phyloP scores from a whole-genome alignment of 2,797 vertebrate species.

The Petrocephalus sullivani region DNA sequence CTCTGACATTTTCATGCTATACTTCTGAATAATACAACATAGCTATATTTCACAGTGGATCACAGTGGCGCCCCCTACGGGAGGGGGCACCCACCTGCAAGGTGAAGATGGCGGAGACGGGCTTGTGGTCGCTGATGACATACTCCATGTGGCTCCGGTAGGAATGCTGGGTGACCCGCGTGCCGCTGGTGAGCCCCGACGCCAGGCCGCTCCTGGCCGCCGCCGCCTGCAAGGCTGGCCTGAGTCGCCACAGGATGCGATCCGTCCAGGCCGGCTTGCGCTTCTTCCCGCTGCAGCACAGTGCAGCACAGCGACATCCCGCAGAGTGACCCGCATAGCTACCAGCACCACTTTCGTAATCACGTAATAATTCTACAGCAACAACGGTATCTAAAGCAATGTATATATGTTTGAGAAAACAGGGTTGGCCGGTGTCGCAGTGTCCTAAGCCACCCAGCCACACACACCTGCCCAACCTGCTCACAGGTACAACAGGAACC shows the following conservation, averaged over 20 bases:
- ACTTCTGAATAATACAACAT: not conserved
- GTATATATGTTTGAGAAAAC: not conserved
- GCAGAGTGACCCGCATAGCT: not conserved
- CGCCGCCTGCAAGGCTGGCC: slow-evolving; percentile 49
- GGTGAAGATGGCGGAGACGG: slow-evolving; percentile 87
- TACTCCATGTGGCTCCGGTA: slow-evolving; percentile 95
- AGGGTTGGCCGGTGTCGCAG: not conserved
- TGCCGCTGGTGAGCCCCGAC: slow-evolving; percentile 55
- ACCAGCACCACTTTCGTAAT: not conserved
- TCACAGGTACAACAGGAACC: not conserved
- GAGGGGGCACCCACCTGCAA: slow-evolving; percentile 69
- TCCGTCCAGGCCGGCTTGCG: slow-evolving; percentile 97
- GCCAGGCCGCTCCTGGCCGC: slow-evolving; percentile 56
- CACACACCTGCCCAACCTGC: not conserved
- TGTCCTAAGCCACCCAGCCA: not conserved
- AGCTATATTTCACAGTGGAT: not conserved
- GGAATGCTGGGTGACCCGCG: slow-evolving; percentile 80
- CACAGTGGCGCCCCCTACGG: not conserved
- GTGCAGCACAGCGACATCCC: not conserved
- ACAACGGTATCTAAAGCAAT: not conserved
- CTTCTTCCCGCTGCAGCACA: slow-evolving; percentile 78
- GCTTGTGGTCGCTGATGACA: slow-evolving; percentile 90
- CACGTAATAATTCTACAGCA: not conserved
- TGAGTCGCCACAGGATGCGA: slow-evolving; percentile 90
- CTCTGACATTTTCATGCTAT: not conserved